Evolutionary conservation across 2,113 vertebrate species (phyloP).

Genomic region (Miniopterus natalensis): DNA sequence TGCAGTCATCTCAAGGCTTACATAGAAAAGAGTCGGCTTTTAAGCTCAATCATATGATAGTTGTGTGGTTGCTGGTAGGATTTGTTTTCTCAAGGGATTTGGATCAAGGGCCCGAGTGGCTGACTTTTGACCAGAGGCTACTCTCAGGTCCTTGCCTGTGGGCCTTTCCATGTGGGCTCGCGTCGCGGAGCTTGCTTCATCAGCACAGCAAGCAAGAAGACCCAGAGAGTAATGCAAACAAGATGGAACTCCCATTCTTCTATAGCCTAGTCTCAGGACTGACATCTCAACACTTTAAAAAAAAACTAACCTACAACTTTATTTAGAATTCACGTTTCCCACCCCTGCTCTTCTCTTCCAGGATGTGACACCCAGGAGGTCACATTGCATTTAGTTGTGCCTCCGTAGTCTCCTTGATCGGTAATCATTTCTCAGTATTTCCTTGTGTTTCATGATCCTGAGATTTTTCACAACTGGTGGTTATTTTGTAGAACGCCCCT

Average conservation of each 20-base stretch:
- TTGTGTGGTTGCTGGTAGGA: neutral
- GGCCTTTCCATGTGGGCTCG: neutral
- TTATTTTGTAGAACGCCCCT: neutral
- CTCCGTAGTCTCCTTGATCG: neutral
- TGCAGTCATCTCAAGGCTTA: neutral
- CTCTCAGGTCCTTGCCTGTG: neutral
- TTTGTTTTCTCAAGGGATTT: conserved; percentile 9
- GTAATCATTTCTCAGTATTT: neutral
- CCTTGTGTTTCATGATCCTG: neutral
- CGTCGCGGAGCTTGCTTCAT: neutral
- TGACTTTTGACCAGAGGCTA: neutral
- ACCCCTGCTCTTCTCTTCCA: neutral
- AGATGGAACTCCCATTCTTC: neutral
- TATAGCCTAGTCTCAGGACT: neutral
- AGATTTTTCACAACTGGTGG: neutral
- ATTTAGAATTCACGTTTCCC: neutral
- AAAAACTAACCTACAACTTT: neutral
- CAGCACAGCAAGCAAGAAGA: neutral
- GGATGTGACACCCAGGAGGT: neutral
- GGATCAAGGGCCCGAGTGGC: neutral
- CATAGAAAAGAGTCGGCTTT: neutral
- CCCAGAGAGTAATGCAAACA: neutral
- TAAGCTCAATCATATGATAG: neutral
- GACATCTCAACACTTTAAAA: neutral
- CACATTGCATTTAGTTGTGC: neutral